Conservation (phyloP, 2,797 vertebrate genomes). For the Etheostoma perlongum region DNA sequence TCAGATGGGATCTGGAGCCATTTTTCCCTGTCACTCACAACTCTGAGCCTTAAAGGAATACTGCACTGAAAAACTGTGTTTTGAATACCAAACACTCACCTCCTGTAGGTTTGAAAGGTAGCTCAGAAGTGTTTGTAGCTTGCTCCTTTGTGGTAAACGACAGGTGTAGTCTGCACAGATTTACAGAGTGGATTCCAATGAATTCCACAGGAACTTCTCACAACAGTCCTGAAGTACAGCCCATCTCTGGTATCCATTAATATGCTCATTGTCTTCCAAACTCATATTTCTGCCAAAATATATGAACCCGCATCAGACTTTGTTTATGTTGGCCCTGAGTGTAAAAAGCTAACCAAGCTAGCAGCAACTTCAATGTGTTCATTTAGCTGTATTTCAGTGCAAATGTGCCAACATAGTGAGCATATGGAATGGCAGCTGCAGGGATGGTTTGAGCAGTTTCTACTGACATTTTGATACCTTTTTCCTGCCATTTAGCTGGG, state of each 20-base stretch:
- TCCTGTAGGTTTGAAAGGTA: constrained; percentile 26
- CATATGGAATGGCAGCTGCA: constrained; percentile 26
- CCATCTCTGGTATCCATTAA: constrained; percentile 19
- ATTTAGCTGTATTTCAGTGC: background rate
- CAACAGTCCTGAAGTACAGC: constrained; percentile 6
- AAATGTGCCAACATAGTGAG: constrained; percentile 23
- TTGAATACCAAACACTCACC: constrained; percentile 38
- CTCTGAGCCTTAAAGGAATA: constrained; percentile 44
- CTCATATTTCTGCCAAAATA: constrained; percentile 14
- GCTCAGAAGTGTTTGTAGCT: constrained; percentile 12
- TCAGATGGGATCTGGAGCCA: constrained; percentile 41
- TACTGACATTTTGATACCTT: constrained; percentile 16
- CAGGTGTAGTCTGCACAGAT: constrained; percentile 3
- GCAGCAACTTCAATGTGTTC: constrained; percentile 4
- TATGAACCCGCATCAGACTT: constrained; percentile 17
- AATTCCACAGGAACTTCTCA: constrained; percentile 10
- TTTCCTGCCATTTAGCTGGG: background rate
- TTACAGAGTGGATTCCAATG: constrained; percentile 8
- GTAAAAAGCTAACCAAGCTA: constrained; percentile 18
- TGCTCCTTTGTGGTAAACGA: constrained; percentile 14
- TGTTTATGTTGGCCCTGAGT: constrained; percentile 21
- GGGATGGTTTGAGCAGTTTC: constrained; percentile 7
- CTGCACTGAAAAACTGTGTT: constrained; percentile 8
- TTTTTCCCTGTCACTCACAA: constrained; percentile 58
- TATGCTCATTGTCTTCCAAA: constrained; percentile 10